Conservation (phyloP, 1,140 invertebrate genomes). For the Drosophila virilis region DNA sequence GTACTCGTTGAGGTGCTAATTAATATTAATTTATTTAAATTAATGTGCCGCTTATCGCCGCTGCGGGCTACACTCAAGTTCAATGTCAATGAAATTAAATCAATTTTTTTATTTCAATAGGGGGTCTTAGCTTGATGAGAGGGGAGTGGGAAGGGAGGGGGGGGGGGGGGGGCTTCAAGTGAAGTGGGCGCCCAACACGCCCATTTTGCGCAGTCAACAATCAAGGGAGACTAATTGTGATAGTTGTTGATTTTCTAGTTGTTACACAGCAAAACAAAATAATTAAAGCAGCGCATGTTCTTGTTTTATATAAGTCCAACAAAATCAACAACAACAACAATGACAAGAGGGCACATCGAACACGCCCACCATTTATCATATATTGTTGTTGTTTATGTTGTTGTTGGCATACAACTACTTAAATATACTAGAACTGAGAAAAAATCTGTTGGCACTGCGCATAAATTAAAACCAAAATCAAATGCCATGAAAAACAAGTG, state of each 20-base stretch:
- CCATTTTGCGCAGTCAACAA: conserved; percentile 33
- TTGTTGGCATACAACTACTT: conserved; percentile 68
- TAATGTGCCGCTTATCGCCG: conserved; percentile 17
- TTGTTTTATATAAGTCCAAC: conserved; percentile 40
- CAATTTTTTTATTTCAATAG: conserved; percentile 7
- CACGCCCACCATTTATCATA: conserved; percentile 62
- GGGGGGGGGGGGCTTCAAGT: neutral
- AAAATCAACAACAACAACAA: neutral
- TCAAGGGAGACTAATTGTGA: conserved; percentile 59
- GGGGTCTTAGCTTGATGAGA: no score
- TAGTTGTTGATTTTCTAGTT: conserved; percentile 23
- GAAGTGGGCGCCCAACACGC: conserved; percentile 13
- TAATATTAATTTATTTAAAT: conserved; percentile 44
- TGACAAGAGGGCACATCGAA: conserved; percentile 12
- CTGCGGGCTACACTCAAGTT: conserved; percentile 28
- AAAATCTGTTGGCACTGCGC: conserved; percentile 52
- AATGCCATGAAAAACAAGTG: conserved; percentile 56
- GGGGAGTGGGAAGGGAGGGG: neutral
- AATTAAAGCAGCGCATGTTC: conserved; percentile 60
- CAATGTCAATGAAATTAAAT: conserved; percentile 40
- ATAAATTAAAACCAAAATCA: conserved; percentile 66
- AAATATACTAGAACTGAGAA: conserved; percentile 50
- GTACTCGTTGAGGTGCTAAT: conserved; percentile 37
- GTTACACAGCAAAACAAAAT: conserved; percentile 59
- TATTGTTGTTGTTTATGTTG: conserved; percentile 41